Percentiles rank a stretch among this genome's conserved stretches.
phyloP scores from a whole-genome alignment of 2,113 vertebrate species.

The mouse (Mus musculus) region GRCm39 chr5:122426501-122427000 shows the following conservation, averaged over 20 bases:
- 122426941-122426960: slow-evolving; percentile 55
- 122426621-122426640: slow-evolving; percentile 43
- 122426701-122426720: not conserved
- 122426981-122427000: slow-evolving; percentile 58
- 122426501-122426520: not conserved
- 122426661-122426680: slow-evolving; percentile 11
- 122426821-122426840: slow-evolving; percentile 76
- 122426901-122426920: slow-evolving; percentile 60
- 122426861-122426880: slow-evolving; percentile 61
- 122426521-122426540: slow-evolving; percentile 56
- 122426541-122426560: slow-evolving; percentile 12
- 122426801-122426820: slow-evolving; percentile 83
- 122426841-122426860: slow-evolving; percentile 77
- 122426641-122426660: not conserved
- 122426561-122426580: slow-evolving; percentile 40
- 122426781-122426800: slow-evolving; percentile 76
- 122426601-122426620: slow-evolving; percentile 40
- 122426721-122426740: not conserved
- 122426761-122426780: slow-evolving; percentile 56
- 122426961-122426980: slow-evolving; percentile 61
- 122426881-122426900: slow-evolving; percentile 66
- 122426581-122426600: slow-evolving; percentile 24
- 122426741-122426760: too few relatives aligned
- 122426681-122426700: not conserved
- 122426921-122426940: slow-evolving; percentile 66